These are phyloP conservation scores for Araneus ventricosus DNA, from an alignment of 1,140 invertebrate species.

Conservation along the genomic window DNA sequence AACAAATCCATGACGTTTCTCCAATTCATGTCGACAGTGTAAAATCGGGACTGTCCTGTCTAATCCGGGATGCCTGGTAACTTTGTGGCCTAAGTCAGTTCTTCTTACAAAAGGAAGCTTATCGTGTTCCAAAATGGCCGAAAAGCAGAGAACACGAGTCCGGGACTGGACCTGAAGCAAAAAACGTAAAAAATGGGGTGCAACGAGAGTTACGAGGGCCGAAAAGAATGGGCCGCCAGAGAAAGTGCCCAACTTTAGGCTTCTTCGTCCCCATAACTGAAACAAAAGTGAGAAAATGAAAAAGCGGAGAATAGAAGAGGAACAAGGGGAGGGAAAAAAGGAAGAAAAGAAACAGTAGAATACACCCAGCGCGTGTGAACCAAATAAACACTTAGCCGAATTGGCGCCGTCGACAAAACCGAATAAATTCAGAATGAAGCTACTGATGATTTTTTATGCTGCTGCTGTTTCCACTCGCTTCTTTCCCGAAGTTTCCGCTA, in stretches of 20 bases:
- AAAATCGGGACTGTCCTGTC: too few species aligned
- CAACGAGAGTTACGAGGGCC: slow-evolving; percentile 20
- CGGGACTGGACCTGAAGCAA: background rate
- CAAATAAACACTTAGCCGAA: slow-evolving; percentile 72
- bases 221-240: slow-evolving; percentile 34
- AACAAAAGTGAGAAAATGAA: slow-evolving; percentile 30
- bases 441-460: slow-evolving; percentile 51
- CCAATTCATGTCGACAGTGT: too few species aligned
- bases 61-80: too few species aligned
- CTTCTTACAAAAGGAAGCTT: background rate
- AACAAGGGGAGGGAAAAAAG: background rate
- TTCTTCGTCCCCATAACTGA: slow-evolving; percentile 50
- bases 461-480: slow-evolving; percentile 2
- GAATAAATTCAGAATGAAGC: slow-evolving; percentile 70
- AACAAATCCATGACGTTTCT: too few species aligned
- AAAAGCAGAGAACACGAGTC: background rate
- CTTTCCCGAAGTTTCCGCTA: slow-evolving; percentile 30
- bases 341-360: background rate
- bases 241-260: slow-evolving; percentile 52
- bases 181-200: background rate
- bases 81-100: too few species aligned
- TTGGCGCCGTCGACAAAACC: slow-evolving; percentile 70
- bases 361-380: slow-evolving; percentile 58
- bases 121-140: background rate
- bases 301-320: slow-evolving; percentile 8